Percentiles rank a stretch among this genome's conserved stretches.
These are phyloP conservation scores for Ceuthmochares aereus DNA, from an alignment of 2,113 vertebrate genomes.

Conservation along the genomic window DNA sequence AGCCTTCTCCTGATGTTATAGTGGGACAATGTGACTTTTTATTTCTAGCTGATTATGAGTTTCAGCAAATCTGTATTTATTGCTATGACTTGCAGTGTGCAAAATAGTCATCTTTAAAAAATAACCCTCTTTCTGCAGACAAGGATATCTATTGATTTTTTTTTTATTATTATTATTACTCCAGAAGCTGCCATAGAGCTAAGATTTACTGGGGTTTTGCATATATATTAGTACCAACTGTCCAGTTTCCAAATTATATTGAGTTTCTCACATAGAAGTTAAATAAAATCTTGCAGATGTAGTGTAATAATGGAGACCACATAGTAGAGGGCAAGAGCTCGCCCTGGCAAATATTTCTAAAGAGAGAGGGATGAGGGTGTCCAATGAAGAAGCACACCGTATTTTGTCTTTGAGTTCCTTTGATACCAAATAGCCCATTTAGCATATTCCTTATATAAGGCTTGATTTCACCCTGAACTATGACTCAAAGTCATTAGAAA, in stretches of 20 bases:
- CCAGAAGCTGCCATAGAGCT: neutral
- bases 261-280: neutral
- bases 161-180: neutral
- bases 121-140: neutral
- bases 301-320: neutral
- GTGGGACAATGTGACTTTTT: neutral
- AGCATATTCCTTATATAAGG: rapidly evolving
- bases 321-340: neutral
- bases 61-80: neutral
- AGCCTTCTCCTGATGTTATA: neutral
- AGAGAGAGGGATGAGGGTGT: neutral
- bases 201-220: neutral
- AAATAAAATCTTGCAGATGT: neutral
- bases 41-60: neutral
- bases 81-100: neutral
- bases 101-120: neutral
- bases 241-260: neutral
- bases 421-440: neutral
- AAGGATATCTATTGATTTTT: neutral
- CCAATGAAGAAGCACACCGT: neutral
- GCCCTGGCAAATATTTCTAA: neutral
- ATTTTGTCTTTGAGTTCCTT: neutral
- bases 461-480: neutral
- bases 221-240: neutral
- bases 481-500: neutral